Conservation (phyloP, 92 coral and sea anemone species). For the Hydrozoanthus gracilis region DNA sequence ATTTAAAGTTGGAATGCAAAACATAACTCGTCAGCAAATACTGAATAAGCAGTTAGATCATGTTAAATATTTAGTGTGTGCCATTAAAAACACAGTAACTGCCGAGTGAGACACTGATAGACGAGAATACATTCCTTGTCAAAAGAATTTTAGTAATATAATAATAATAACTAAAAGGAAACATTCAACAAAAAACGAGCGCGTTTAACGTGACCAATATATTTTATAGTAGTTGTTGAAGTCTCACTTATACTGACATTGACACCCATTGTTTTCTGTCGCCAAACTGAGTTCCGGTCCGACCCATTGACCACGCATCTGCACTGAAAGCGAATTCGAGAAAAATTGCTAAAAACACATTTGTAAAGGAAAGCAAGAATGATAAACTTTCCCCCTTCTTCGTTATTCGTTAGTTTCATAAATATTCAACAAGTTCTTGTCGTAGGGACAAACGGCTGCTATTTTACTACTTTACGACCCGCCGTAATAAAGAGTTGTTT, state of each 20-base stretch:
- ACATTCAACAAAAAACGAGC: neutral
- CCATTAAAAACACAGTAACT: neutral
- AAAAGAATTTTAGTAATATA: neutral
- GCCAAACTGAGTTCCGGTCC: conserved; percentile 17
- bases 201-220: conserved; percentile 32
- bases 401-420: neutral
- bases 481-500: neutral
- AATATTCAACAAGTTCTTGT: neutral
- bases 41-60: neutral
- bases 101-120: neutral
- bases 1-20: conserved; percentile 9
- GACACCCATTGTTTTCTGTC: conserved; percentile 8
- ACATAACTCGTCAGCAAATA: neutral
- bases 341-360: neutral
- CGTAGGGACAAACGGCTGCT: conserved; percentile 10
- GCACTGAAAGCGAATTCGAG: conserved; percentile 16
- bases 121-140: neutral
- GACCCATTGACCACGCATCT: neutral
- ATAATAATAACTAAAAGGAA: neutral
- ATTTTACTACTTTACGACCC: neutral
- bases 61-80: neutral
- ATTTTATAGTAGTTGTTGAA: neutral
- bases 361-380: neutral
- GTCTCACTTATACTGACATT: neutral
- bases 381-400: neutral